Evolutionary conservation across 2,888 invertebrate genomes (phyloP).

Genomic region (Amblyjoppa proteus): DNA sequence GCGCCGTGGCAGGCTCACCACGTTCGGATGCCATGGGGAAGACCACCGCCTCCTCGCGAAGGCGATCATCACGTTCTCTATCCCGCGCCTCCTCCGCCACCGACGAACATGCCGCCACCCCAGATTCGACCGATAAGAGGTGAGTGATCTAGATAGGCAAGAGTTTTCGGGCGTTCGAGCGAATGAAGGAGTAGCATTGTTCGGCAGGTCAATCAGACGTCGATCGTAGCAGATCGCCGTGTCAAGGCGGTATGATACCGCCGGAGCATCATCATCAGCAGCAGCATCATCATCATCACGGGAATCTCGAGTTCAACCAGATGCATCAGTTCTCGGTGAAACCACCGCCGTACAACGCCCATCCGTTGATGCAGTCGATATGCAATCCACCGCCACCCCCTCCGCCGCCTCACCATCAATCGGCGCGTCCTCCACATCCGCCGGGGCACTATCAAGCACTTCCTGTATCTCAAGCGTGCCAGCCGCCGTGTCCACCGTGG

Average conservation of each 20-base stretch:
- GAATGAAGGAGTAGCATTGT: slow-evolving; percentile 56
- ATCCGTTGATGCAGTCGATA: slow-evolving; percentile 80
- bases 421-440: slow-evolving; percentile 74
- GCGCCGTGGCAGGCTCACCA: slow-evolving; percentile 81
- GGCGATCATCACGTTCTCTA: slow-evolving; percentile 74
- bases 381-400: slow-evolving; percentile 81
- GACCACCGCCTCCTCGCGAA: slow-evolving; percentile 79
- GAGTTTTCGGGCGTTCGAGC: slow-evolving; percentile 17
- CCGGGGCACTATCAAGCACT: slow-evolving; percentile 76
- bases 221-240: slow-evolving; percentile 76
- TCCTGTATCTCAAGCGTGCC: slow-evolving; percentile 78
- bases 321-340: slow-evolving; percentile 76
- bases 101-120: slow-evolving; percentile 82
- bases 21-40: slow-evolving; percentile 78
- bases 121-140: slow-evolving; percentile 80
- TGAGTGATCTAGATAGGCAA: slow-evolving; percentile 58
- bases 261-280: slow-evolving; percentile 38
- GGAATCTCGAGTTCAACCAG: slow-evolving; percentile 78
- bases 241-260: slow-evolving; percentile 62
- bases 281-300: slow-evolving; percentile 69
- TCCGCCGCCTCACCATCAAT: slow-evolving; percentile 77
- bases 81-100: slow-evolving; percentile 74
- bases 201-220: slow-evolving; percentile 76
- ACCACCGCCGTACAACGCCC: slow-evolving; percentile 77
- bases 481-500: slow-evolving; percentile 79